Evolutionary conservation across 2,888 invertebrate genomes (phyloP), one percentile per base, ranked within the genome.

Genomic region (Coecobrya sp.): DNA sequence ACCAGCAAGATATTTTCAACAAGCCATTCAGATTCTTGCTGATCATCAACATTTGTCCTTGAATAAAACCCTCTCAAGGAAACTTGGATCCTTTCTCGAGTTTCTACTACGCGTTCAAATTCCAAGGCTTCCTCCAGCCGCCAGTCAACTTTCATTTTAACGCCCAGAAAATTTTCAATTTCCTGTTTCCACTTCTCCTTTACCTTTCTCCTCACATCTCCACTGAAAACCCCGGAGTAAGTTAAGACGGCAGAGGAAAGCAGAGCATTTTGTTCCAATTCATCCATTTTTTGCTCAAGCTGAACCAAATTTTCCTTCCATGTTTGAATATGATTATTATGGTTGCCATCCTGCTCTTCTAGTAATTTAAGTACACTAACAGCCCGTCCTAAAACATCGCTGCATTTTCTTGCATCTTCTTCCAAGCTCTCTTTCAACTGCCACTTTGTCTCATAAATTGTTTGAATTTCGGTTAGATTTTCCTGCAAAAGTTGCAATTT

Each of bases 401-500:
- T 59, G n/a, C 42, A 52, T 16, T 82, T 10, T 16, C 13, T n/a
- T 0, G 76, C 22, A 1, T 91, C 86, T 11, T 55, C 22, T 49
- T 91, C 91, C 0, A 36, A n/a, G 25, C 45, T 49, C 30, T 79
- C 49, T 13, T 62, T 79, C 13, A 91, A n/a, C 1, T 86, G 19
- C n/a, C 11, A 22, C 52, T 86, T 91, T n/a, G 91, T 73, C 25
- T 91, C 68, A n/a, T 86, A 79, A 19, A 27, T 16, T 25, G 16
- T 30, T 16, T 86, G 68, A 42, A 82, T 25, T n/a, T 91, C 91
- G 5, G 65, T 36, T 25, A 91, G 13, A 30, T 86, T 91, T 25
- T 91, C 91, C 0, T 27, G 49, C 4, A 91, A 49, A 70, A 91
- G 68, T 22, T 91, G 86, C 11, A 91, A 19, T n/a, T 81, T 86